phyloP scores from a whole-genome alignment of 2,113 vertebrate genomes.

The Lipophrys pholis region DNA sequence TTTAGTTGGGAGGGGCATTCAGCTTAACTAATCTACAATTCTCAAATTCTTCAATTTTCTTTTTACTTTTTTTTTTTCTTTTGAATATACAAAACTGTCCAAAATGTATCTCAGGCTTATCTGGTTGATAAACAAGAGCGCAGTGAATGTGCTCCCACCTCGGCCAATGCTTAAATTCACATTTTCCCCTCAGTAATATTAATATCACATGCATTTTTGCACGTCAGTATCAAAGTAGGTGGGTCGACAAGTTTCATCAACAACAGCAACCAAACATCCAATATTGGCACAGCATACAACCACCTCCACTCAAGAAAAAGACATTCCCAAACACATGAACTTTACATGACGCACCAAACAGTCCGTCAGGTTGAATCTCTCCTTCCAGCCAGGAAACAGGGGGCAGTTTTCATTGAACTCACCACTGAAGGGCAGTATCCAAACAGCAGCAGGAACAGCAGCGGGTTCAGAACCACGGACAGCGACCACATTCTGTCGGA shows the following conservation, averaged over 20 bases:
- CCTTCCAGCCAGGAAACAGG: neutral
- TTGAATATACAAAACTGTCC: no score
- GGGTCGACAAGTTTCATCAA: neutral
- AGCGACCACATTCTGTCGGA: conserved; percentile 88
- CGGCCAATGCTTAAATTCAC: no score
- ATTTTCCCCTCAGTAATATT: no score
- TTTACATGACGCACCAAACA: neutral
- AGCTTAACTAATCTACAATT: neutral
- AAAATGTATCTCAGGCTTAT: no score
- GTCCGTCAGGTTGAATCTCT: neutral
- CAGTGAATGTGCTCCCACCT: no score
- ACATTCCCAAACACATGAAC: neutral
- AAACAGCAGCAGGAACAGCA: conserved; percentile 87
- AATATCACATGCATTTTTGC: neutral
- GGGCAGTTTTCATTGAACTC: conserved; percentile 61
- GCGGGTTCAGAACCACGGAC: conserved; percentile 86
- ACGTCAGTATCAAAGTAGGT: neutral
- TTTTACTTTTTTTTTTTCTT: neutral
- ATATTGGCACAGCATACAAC: neutral
- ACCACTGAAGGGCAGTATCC: conserved; percentile 90
- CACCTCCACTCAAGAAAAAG: neutral
- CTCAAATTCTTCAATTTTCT: neutral
- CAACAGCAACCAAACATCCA: conserved; percentile 9
- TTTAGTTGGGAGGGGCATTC: neutral
- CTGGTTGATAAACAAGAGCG: no score